Base-by-base conservation (phyloP, 2,888 invertebrate genomes). In the Phaedon cochleariae region DNA sequence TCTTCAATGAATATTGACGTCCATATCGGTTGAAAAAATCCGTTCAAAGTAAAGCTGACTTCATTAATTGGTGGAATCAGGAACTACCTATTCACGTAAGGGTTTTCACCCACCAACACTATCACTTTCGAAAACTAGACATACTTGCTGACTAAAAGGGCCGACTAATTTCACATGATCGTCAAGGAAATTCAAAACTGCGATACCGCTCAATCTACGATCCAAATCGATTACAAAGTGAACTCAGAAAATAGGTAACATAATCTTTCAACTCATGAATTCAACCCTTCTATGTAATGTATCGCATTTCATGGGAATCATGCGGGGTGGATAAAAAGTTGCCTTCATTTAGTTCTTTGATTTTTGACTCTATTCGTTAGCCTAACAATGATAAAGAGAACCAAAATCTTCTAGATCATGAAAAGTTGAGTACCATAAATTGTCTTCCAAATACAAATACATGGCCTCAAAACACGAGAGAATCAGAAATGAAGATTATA, bases 181-280 rank as follows among this genome's bases (percentile, higher is more conserved):
- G 6, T 15, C 41, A 10, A 41, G 41, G n/a, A 41, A 41, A 41
- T 15, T 15, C 41, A 41, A 41, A 62, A 52, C 57, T 58, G 45
- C 49, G 57, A 57, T 29, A 18, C 4, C 26, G 22, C 20, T 62
- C 62, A 62, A 62, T 55, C 37, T 37, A 52, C 62, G 57, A 62
- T 57, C 58, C 57, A 62, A 57, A 62, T 58, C 45, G 62, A 62
- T 62, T 41, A 41, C 1, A 41, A 15, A 41, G 15, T 41, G 10
- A 41, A 34, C 26, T 5, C 26, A 26, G 3, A 34, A 41, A 15
- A 34, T 34, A 34, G 41, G 41, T 41, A 41, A 41, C 15, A 15
- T 6, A 15, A 41, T 41, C 7, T 12, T 3, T 34, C 41, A n/a
- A n/a, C n/a, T n/a, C n/a, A n/a, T n/a, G n/a, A n/a, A n/a, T n/a